Base-by-base conservation (phyloP, 1,140 invertebrate species). In the Lordiphosa stackelbergi region DNA sequence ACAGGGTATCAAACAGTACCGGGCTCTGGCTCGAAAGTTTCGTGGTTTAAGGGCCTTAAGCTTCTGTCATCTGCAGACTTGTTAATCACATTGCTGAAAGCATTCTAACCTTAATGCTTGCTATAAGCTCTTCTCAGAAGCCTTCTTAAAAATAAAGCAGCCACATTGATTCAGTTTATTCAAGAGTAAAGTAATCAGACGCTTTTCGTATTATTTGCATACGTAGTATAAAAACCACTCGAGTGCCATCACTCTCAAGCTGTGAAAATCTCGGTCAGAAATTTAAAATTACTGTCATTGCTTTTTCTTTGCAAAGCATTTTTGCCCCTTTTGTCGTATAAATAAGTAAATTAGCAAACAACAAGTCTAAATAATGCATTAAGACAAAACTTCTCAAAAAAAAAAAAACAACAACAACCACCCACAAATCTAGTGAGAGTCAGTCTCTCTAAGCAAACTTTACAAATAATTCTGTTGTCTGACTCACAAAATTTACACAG, bases 301-400 rank as follows among this genome's bases (percentile, higher is more conserved):
- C 16, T 53, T 16, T 16, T 16, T n/a, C n/a, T n/a, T n/a, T n/a
- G n/a, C n/a, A n/a, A n/a, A n/a, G n/a, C n/a, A n/a, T n/a, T 38
- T 58, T 52, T 58, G 61, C 43, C 38, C 34, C 40, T 52, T 58
- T 59, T 64, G 40, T 38, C 52, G 11, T 13, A 70, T 58, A 62
- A 54, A 64, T 66, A 66, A 58, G 36, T 70, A 60, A 71, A 43
- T 40, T 36, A 16, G 45, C 34, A 49, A 52, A 69, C 58, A 57
- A 41, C 43, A 41, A 8, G 24, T 45, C 55, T 72, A 56, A 72
- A 72, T 72, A 72, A 72, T 72, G 59, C 54, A 72, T 61, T 60
- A 53, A 40, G 52, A 24, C 49, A 57, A 36, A 60, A 40, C 16
- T 52, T 11, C 22, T 6, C 1, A 28, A 28, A 5, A 61, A 61